phyloP scores from a whole-genome alignment of 1,140 invertebrate species.

The Polyergus mexicanus region DNA sequence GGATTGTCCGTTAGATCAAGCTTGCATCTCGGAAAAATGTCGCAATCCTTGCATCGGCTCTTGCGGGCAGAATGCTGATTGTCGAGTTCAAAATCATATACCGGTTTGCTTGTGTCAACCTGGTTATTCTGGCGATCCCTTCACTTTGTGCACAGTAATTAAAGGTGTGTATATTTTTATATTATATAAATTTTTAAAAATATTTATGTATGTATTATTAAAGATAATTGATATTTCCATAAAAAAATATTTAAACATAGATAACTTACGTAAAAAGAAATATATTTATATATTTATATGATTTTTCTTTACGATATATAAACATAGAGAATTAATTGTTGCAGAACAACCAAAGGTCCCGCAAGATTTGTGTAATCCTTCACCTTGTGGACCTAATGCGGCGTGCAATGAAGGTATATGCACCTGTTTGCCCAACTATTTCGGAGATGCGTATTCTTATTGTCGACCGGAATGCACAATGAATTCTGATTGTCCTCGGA shows the following conservation, averaged over 20 bases:
- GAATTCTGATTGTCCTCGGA: slow-evolving; percentile 92
- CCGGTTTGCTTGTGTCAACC: slow-evolving; percentile 90
- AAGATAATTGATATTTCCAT: background rate
- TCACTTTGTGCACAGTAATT: slow-evolving; percentile 87
- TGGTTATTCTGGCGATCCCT: slow-evolving; percentile 90
- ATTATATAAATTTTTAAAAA: slow-evolving; percentile 11
- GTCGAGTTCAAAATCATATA: slow-evolving; percentile 92
- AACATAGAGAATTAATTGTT: slow-evolving; percentile 51
- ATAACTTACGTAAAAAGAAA: background rate
- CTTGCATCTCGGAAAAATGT: slow-evolving; percentile 90
- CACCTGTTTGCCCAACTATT: slow-evolving; percentile 91
- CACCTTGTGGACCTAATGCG: slow-evolving; percentile 92
- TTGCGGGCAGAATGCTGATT: slow-evolving; percentile 91
- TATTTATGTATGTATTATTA: background rate
- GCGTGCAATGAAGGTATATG: slow-evolving; percentile 92
- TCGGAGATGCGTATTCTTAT: slow-evolving; percentile 89
- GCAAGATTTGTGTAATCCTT: slow-evolving; percentile 91
- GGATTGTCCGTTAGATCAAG: slow-evolving; percentile 86
- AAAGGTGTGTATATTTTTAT: slow-evolving; percentile 64
- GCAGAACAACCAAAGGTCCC: slow-evolving; percentile 82
- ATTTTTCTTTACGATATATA: slow-evolving; percentile 37
- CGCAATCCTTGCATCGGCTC: slow-evolving; percentile 90
- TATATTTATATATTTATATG: background rate
- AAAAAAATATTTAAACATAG: background rate
- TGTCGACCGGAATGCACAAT: slow-evolving; percentile 95